A percentile compares a stretch with the other conserved stretches of the same genome.
Conservation (phyloP, 1,140 invertebrate species). For the Cotesia typhae region DNA sequence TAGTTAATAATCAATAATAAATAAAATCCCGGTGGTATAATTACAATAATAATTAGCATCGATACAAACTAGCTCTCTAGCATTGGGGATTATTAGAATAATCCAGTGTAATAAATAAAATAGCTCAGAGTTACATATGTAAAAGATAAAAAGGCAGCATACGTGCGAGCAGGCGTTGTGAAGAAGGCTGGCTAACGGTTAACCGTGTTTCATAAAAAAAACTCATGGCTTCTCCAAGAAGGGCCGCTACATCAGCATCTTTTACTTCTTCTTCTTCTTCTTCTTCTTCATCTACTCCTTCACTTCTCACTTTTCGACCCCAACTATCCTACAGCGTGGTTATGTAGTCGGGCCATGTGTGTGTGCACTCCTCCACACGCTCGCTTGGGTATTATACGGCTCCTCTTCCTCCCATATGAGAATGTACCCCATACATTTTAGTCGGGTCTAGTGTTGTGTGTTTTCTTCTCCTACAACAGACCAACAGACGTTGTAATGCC, state of each 20-base stretch:
- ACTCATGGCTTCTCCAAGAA: slow-evolving; percentile 34
- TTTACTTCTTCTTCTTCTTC: background rate
- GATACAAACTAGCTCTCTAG: background rate
- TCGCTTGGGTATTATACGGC: background rate
- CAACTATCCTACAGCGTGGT: background rate
- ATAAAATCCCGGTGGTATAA: too few species aligned
- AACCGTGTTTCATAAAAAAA: slow-evolving; percentile 24
- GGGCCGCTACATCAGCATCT: slow-evolving; percentile 19
- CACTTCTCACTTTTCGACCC: background rate
- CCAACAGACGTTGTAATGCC: slow-evolving; percentile 18
- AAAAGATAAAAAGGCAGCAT: background rate
- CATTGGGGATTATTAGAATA: background rate
- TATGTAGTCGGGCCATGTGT: too few species aligned
- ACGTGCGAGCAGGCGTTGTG: slow-evolving; percentile 29
- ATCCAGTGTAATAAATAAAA: slow-evolving; percentile 1
- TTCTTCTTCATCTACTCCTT: background rate
- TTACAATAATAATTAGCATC: too few species aligned
- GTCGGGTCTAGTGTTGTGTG: slow-evolving; percentile 7
- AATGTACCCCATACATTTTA: slow-evolving; percentile 11
- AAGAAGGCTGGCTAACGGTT: slow-evolving; percentile 37
- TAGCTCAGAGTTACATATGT: background rate
- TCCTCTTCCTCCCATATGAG: background rate
- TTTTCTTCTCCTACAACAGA: slow-evolving; percentile 11
- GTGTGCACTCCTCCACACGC: background rate
- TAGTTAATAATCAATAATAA: too few species aligned